These are phyloP conservation scores for Pterostichus niger DNA, from an alignment of 2,888 invertebrate genomes.

Conservation along the genomic window DNA sequence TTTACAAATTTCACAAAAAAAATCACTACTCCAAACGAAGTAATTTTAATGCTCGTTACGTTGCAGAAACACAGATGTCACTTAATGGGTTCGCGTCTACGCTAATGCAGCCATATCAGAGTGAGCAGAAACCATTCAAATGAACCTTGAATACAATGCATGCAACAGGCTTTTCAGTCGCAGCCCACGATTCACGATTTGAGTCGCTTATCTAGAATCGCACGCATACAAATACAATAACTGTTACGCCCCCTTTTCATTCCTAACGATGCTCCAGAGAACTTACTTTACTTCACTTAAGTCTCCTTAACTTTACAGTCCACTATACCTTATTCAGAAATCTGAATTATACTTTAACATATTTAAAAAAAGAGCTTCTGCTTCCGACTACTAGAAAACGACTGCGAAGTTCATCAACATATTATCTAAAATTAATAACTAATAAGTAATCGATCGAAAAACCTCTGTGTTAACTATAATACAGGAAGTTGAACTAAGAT, in stretches of 20 bases:
- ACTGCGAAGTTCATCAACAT: too few species aligned
- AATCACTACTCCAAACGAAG: background rate
- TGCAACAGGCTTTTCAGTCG: slow-evolving; percentile 56
- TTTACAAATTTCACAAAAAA: slow-evolving; percentile 38
- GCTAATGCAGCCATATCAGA: slow-evolving; percentile 36
- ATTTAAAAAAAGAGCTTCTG: too few species aligned
- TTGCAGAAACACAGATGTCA: slow-evolving; percentile 57
- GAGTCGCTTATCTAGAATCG: slow-evolving; percentile 52
- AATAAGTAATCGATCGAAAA: too few species aligned
- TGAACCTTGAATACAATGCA: slow-evolving; percentile 59
- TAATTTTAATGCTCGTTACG: slow-evolving; percentile 45
- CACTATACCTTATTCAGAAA: background rate
- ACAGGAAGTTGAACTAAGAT: too few species aligned
- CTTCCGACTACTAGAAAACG: too few species aligned
- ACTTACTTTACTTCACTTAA: slow-evolving; percentile 26
- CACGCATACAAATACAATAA: slow-evolving; percentile 45
- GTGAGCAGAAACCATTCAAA: slow-evolving; percentile 18
- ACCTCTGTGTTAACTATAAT: too few species aligned
- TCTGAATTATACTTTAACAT: background rate
- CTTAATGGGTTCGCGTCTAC: slow-evolving; percentile 44
- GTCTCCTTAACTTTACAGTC: background rate
- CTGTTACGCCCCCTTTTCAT: slow-evolving; percentile 32
- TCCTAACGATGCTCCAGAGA: slow-evolving; percentile 26
- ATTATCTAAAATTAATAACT: too few species aligned
- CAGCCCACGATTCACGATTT: slow-evolving; percentile 43